phyloP scores from a whole-genome alignment of 2,797 vertebrate genomes.

The Chiloscyllium punctatum region DNA sequence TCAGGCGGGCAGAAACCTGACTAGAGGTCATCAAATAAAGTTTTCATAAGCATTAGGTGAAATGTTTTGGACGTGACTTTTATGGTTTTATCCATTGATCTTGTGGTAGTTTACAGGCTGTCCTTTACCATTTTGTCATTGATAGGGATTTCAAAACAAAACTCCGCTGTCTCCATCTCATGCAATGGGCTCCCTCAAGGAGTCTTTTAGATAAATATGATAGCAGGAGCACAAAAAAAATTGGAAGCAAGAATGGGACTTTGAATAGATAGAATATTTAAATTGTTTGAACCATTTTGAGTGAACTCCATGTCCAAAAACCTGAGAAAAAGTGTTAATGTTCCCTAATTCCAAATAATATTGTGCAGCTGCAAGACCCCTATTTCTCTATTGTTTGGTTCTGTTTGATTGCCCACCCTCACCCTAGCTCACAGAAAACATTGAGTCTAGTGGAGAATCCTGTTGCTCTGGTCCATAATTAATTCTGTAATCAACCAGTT shows the following conservation, averaged over 20 bases:
- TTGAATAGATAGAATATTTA: not conserved
- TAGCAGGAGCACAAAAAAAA: not conserved
- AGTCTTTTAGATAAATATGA: not conserved
- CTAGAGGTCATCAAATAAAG: not conserved
- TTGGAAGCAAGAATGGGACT: not conserved
- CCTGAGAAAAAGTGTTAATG: not conserved
- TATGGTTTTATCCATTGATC: not conserved
- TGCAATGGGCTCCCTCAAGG: not conserved
- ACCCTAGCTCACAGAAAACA: not conserved
- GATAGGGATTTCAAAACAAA: not conserved
- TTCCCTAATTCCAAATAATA: not conserved
- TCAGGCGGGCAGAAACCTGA: too few relatives aligned
- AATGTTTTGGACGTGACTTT: not conserved
- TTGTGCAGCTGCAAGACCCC: not conserved
- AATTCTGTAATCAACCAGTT: too few relatives aligned
- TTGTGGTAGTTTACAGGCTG: not conserved
- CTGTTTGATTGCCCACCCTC: not conserved
- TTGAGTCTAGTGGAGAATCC: not conserved
- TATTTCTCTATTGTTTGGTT: not conserved
- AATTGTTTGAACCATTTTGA: not conserved
- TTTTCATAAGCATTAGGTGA: not conserved
- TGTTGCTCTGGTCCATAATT: not conserved
- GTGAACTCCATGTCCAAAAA: not conserved
- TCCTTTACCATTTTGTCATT: not conserved
- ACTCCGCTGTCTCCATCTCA: not conserved